Conservation (phyloP, 2,888 invertebrate genomes). For the Andrena chrysosceles region DNA sequence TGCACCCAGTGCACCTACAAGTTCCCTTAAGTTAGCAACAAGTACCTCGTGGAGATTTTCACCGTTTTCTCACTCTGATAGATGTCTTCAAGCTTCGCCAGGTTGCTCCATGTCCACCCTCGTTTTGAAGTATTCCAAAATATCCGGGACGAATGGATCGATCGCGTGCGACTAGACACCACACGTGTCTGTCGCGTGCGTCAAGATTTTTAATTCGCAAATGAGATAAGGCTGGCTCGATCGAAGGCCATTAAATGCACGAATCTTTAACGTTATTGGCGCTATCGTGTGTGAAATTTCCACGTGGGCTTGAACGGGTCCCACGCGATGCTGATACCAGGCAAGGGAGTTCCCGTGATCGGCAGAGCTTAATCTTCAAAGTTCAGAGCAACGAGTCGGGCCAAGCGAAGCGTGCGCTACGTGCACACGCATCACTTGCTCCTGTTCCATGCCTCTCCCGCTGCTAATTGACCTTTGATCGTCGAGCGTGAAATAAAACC, state of each 20-base stretch:
- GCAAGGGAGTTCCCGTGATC: conserved; percentile 30
- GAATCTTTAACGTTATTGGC: conserved; percentile 26
- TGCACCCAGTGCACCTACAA: conserved; percentile 82
- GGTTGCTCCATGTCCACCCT: neutral
- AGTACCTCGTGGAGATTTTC: neutral
- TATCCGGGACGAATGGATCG: too few relatives aligned
- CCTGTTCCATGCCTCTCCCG: conserved; percentile 10
- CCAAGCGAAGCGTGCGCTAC: conserved; percentile 38
- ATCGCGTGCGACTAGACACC: neutral
- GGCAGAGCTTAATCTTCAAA: conserved; percentile 59
- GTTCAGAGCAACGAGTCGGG: conserved; percentile 44
- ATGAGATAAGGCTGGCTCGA: neutral
- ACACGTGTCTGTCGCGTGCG: neutral
- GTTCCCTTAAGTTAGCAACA: conserved; percentile 63
- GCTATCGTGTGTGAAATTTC: conserved; percentile 42
- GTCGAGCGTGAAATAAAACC: conserved; percentile 60
- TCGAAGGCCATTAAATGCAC: neutral
- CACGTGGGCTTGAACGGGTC: conserved; percentile 42
- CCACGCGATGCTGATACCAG: conserved; percentile 4
- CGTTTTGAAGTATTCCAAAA: neutral
- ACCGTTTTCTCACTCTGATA: neutral
- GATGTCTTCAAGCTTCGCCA: neutral
- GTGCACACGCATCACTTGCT: conserved; percentile 46
- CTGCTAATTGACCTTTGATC: conserved; percentile 65
- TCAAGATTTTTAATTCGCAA: neutral